Base-by-base conservation (phyloP, 2,113 vertebrate species). In the Zapus hudsonius region DNA sequence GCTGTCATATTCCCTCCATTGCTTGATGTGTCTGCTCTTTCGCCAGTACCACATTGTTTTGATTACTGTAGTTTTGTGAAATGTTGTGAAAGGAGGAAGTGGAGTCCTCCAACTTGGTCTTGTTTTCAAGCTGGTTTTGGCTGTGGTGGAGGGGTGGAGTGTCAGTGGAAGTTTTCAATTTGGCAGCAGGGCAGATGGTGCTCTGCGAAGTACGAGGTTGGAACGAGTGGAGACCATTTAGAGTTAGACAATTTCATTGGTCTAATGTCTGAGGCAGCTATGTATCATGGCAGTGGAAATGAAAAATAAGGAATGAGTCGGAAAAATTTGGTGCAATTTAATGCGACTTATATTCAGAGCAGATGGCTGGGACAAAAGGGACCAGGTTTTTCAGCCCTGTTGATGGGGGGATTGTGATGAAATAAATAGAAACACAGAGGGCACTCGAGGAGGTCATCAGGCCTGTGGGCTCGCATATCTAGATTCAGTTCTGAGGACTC, bases 31-130 rank as follows among this genome's bases (percentile, higher is more conserved):
- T 67, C 57, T 89, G 4, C 20, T 9, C 38, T 84, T 44, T 66
- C 33, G 20, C n/a, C n/a, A 67, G 29, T 6, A 42, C 31, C 36
- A 81, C 36, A 57, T 33, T 91, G n/a, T 76, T 94, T 84, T 82
- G 27, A 63, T 89, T 78, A 44, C 38, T 76, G 4, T 72, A 73
- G 69, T 64, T 89, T 94, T 73, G 16, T 76, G n/a, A 20, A 84
- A 80, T 80, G 42, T 87, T 94, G 76, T 81, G 72, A 95, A 94
- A 81, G 89, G 66, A 59, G 52, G 25, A 86, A 70, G 13, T 29
- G 33, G 15, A 89, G 42, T 36, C 7, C 22, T 87, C 42, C 12
- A 69, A 22, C 7, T 52, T 27, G 29, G 55, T 79, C 70, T 22
- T 31, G 44, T 23, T 79, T 80, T 59, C 10, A 63, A 90, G 11